These are phyloP conservation scores for Epinephelus lanceolatus DNA, from an alignment of 2,113 vertebrate genomes.

Conservation along the genomic window DNA sequence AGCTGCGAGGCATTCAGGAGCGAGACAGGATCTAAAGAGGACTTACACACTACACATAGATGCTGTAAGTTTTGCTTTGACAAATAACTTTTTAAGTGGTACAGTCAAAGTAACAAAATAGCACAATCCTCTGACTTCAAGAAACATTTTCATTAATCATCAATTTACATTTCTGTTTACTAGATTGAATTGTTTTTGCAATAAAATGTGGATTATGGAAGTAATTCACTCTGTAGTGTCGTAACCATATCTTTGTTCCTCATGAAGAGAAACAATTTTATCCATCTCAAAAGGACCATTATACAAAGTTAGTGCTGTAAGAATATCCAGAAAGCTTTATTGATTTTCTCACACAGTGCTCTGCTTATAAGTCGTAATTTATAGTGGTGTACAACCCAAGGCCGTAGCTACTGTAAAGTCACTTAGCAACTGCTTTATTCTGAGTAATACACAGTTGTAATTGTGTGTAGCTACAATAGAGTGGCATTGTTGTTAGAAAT, in stretches of 20 bases:
- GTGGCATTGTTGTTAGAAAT: slow-evolving; percentile 58
- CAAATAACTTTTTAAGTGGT: neutral
- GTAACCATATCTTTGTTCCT: neutral
- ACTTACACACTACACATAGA: neutral
- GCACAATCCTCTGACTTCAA: neutral
- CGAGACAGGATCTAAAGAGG: neutral
- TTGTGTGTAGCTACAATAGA: slow-evolving; percentile 3
- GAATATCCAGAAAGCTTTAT: slow-evolving; percentile 3
- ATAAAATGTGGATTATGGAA: neutral
- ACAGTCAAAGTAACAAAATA: neutral
- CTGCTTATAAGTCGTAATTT: neutral
- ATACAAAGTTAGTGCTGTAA: neutral
- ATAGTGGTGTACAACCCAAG: neutral
- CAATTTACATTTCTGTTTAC: neutral
- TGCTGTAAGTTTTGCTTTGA: neutral
- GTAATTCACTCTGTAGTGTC: neutral
- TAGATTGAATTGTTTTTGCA: neutral
- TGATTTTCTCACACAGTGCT: neutral
- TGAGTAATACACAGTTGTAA: slow-evolving; percentile 1
- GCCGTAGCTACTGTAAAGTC: neutral
- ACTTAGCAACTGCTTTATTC: neutral
- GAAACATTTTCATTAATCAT: neutral
- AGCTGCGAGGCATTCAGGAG: neutral
- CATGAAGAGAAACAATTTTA: neutral
- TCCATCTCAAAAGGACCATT: neutral